Percentiles rank a stretch among this genome's conserved stretches.
Conservation (phyloP, 1,140 invertebrate species). For the Dendroctonus valens region DNA sequence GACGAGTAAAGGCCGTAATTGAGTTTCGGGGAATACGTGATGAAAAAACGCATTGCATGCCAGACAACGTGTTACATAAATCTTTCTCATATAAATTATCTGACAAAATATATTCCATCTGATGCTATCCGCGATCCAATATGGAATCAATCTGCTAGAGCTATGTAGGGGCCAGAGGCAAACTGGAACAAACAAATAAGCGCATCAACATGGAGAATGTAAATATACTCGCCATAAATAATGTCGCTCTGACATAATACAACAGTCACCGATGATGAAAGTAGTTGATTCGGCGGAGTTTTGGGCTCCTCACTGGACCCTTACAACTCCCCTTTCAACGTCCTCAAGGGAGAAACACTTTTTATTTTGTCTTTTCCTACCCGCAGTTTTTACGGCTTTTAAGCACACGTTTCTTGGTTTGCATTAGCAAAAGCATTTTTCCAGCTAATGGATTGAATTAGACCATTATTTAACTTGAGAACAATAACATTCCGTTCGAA, state of each 20-base stretch:
- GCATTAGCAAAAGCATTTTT: conserved; percentile 6
- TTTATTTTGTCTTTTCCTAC: conserved; percentile 16
- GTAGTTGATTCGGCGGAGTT: conserved; percentile 28
- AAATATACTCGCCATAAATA: conserved; percentile 39
- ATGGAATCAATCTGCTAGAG: neutral
- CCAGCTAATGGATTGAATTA: neutral
- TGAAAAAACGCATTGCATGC: no score
- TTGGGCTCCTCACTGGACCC: conserved; percentile 1
- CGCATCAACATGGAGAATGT: conserved; percentile 24
- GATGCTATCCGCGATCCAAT: neutral
- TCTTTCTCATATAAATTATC: no score
- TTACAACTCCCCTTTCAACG: conserved; percentile 7
- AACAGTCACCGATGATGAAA: conserved; percentile 42
- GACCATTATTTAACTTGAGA: no score
- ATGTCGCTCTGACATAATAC: conserved; percentile 39
- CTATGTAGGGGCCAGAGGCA: conserved; percentile 5
- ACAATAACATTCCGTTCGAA: no score
- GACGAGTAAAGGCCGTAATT: no score
- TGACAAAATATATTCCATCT: neutral
- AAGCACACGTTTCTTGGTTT: neutral
- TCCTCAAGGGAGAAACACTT: conserved; percentile 5
- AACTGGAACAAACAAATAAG: conserved; percentile 26
- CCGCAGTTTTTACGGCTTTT: conserved; percentile 7
- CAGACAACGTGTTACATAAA: no score
- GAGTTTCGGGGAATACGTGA: no score